phyloP scores from a whole-genome alignment of 1,140 invertebrate genomes.

The Paraescarpia echinospica region DNA sequence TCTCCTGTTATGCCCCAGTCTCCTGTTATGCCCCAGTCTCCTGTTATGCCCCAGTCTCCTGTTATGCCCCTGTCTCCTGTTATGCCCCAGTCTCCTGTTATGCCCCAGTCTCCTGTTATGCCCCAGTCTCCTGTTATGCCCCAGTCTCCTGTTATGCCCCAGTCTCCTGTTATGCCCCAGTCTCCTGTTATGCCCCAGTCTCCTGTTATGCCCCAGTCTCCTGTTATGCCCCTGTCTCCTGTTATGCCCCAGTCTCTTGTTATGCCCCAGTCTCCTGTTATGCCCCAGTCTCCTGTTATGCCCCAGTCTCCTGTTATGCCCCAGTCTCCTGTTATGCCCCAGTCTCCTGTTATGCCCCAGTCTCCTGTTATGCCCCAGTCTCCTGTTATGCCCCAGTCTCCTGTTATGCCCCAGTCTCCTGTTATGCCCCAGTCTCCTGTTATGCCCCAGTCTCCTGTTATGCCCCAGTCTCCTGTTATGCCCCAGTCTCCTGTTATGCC shows the following conservation, averaged over 20 bases:
- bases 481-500: conserved; percentile 30
- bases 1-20: background rate
- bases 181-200: background rate
- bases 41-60: background rate
- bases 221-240: no score
- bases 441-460: conserved; percentile 27
- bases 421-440: background rate
- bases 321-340: conserved; percentile 17
- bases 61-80: conserved; percentile 26
- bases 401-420: conserved; percentile 26
- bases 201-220: conserved; percentile 27
- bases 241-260: background rate
- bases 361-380: conserved; percentile 26
- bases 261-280: conserved; percentile 27
- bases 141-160: conserved; percentile 31
- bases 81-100: background rate
- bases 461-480: background rate
- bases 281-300: background rate
- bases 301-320: conserved; percentile 30
- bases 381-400: background rate
- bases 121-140: background rate
- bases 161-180: conserved; percentile 25
- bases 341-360: conserved; percentile 23
- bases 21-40: conserved; percentile 27
- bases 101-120: conserved; percentile 28